Evolutionary conservation across 2,797 vertebrate genomes (phyloP).

Genomic region (Enoplosus armatus): DNA sequence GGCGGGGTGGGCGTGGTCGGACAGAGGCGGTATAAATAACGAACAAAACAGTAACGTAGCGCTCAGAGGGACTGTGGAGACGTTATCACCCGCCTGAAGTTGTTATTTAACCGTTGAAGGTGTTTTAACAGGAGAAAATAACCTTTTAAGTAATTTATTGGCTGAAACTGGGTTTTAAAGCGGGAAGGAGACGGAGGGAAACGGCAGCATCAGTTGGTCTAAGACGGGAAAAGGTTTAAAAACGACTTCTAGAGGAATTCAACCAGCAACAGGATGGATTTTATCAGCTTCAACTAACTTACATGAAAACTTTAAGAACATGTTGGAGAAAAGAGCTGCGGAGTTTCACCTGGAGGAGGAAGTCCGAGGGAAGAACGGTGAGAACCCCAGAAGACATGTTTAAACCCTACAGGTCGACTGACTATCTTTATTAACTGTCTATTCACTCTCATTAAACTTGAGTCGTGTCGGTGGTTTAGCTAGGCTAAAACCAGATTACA

Average conservation of each 20-base stretch:
- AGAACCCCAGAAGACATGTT: conserved; percentile 13
- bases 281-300: background rate
- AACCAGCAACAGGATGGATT: conserved; percentile 23
- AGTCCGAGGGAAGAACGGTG: conserved; percentile 66
- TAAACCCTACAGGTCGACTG: background rate
- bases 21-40: conserved; percentile 20
- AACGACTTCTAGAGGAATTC: background rate
- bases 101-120: background rate
- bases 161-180: background rate
- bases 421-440: background rate
- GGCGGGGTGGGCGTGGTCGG: conserved; percentile 49
- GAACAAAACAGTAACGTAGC: conserved; percentile 53
- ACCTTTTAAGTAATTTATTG: accelerated
- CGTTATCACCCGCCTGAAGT: accelerated
- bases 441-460: too few relatives aligned
- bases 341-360: conserved; percentile 68
- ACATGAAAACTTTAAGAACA: background rate
- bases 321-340: conserved; percentile 54
- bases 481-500: background rate
- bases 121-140: accelerated
- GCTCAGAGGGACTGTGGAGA: background rate
- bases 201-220: background rate
- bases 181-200: background rate
- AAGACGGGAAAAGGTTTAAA: background rate
- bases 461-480: too few relatives aligned